Base-by-base conservation (phyloP, 2,797 vertebrate genomes). In the Muraenolepis orangiensis region DNA sequence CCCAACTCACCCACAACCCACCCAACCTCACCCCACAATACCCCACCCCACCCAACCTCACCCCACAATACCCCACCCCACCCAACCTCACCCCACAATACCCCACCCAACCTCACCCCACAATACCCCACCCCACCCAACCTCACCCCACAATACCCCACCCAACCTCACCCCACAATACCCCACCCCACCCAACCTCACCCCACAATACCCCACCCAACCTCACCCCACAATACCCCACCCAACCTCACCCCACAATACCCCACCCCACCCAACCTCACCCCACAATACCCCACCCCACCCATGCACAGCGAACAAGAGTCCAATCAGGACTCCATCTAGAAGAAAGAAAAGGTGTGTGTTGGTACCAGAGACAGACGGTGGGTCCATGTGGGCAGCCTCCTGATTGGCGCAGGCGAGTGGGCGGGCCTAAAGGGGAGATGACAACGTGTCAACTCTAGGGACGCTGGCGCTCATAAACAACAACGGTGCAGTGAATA, bases 361-460 rank as follows among this genome's bases (percentile, higher is more conserved):
- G 80, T 75, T 12, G 4, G 69, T 92, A 93, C 89, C 86, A 86
- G 84, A 81, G 92, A 6, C 87, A 95, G 95, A 90, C 96, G 91
- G 73, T 95, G 93, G 85, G 94, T 96, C 96, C 96, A 98, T 46
- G 96, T 97, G 75, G 96, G 95, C 31, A 95, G 94, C 72, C 96
- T 95, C 83, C 97, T 92, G 78, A 98, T 96, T 5, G 96, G 95
- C 11, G 95, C 96, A 78, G 98, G 97, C 82, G 98, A 98, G 85
- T 92, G 95, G 76, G 95, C 94, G 26, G 95, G 96, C 83, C 98
- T 99, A 2, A n/a, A 70, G 69, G 72, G 42, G 81, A 71, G 79
- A 12, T 18, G 23, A 36, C 16, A 40, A 31, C 5, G 6, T 0
- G 57, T 34, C 32, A 23, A 64, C 2, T 74, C 31, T 4, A 34